Conservation (phyloP, 2,797 vertebrate genomes). For the Poeciliopsis infans region DNA sequence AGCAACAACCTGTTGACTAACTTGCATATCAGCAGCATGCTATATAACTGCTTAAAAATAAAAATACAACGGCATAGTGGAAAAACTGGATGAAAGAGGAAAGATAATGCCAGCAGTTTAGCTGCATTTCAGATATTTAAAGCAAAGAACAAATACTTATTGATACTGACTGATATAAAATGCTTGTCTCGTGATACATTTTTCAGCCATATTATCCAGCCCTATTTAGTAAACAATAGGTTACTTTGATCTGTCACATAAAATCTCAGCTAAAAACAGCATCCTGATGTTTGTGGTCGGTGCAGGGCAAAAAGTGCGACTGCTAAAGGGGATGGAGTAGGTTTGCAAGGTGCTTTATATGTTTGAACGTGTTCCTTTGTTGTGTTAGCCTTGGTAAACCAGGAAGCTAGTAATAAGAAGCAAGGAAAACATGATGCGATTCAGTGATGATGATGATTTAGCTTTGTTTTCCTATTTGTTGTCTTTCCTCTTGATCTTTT, state of each 20-base stretch:
- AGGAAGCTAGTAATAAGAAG: not conserved
- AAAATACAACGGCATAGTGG: too few relatives aligned
- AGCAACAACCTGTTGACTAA: too few relatives aligned
- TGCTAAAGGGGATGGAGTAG: not conserved
- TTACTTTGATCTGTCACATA: not conserved
- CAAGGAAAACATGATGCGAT: not conserved
- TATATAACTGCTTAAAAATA: too few relatives aligned
- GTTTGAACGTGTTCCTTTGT: not conserved
- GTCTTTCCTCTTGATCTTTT: conserved; percentile 24
- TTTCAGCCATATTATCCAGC: not conserved
- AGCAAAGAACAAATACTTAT: too few relatives aligned
- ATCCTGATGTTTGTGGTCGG: not conserved
- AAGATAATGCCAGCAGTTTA: too few relatives aligned
- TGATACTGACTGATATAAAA: too few relatives aligned
- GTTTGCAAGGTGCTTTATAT: not conserved
- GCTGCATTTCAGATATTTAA: too few relatives aligned
- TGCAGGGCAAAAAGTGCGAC: not conserved
- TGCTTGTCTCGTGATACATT: too few relatives aligned
- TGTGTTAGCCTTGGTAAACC: not conserved
- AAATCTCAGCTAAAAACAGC: not conserved
- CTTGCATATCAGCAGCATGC: too few relatives aligned
- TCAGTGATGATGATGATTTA: conserved; percentile 3
- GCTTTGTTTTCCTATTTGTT: conserved; percentile 28
- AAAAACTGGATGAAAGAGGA: not conserved
- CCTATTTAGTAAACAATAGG: not conserved